These are phyloP conservation scores for Epirrhoe alternata DNA, from an alignment of 2,888 invertebrate genomes.

Conservation along the genomic window DNA sequence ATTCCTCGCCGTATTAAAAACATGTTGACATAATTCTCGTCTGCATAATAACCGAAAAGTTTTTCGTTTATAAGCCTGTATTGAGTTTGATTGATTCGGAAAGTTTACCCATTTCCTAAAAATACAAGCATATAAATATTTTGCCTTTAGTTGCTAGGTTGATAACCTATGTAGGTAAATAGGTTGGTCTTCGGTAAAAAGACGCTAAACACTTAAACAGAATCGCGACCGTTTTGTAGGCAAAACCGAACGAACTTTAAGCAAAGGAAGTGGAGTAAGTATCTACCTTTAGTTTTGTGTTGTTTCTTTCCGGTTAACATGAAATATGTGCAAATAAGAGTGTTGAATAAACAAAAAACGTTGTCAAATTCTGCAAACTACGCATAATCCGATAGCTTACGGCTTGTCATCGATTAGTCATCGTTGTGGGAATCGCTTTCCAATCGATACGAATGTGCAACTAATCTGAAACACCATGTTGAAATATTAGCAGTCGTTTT, in stretches of 20 bases:
- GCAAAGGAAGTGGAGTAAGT: no score
- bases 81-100: background rate
- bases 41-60: conserved; percentile 1
- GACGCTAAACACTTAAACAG: no score
- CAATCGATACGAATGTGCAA: conserved; percentile 25
- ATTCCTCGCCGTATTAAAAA: conserved; percentile 15
- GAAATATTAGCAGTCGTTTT: conserved; percentile 8
- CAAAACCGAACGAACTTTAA: no score
- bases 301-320: background rate
- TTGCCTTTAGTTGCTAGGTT: no score
- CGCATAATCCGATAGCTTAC: background rate
- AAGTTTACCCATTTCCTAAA: conserved; percentile 1
- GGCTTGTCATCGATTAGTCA: conserved; percentile 19
- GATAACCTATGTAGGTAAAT: no score
- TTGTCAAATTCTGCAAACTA: conserved; percentile 9
- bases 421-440: conserved; percentile 18
- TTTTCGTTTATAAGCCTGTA: background rate
- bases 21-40: conserved; percentile 8
- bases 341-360: conserved; percentile 1
- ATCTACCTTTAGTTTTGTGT: no score
- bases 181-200: background rate
- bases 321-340: background rate
- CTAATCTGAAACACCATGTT: conserved; percentile 20
- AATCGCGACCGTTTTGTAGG: no score
- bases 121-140: background rate